Percentiles rank a stretch among this genome's conserved stretches.
These are phyloP conservation scores for Darevskia mixta DNA, from an alignment of 2,797 vertebrate species.

Conservation along the genomic window DNA sequence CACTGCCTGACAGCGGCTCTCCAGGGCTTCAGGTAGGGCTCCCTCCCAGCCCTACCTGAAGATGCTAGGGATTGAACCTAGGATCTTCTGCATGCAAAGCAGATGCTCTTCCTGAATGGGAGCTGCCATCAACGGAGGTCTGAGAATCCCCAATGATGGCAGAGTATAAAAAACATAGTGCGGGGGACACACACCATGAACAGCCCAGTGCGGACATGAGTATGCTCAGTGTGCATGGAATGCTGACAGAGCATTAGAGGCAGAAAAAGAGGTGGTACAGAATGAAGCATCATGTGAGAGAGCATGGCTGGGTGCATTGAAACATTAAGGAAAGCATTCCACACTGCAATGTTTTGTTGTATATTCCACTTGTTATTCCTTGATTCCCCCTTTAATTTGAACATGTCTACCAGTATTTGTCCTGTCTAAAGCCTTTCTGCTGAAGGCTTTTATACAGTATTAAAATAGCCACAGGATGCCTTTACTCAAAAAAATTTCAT, in stretches of 20 bases:
- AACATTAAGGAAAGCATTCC: too few species aligned
- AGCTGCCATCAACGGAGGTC: too few species aligned
- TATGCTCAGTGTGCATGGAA: neutral
- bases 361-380: neutral
- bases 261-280: neutral
- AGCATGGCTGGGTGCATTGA: neutral
- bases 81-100: too few species aligned
- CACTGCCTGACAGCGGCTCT: too few species aligned
- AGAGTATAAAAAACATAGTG: too few species aligned
- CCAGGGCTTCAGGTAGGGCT: too few species aligned
- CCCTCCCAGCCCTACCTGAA: too few species aligned
- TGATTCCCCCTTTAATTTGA: constrained; percentile 17
- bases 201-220: neutral
- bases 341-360: neutral
- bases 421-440: neutral
- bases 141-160: too few species aligned
- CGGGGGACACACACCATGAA: too few species aligned
- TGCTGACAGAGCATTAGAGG: neutral
- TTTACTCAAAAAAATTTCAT: constrained; percentile 60
- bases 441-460: constrained; percentile 5
- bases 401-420: neutral
- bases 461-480: constrained; percentile 22
- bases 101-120: too few species aligned
- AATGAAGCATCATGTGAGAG: neutral
- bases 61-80: too few species aligned